phyloP scores from a whole-genome alignment of 2,113 vertebrate species.

The Paralichthys olivaceus region DNA sequence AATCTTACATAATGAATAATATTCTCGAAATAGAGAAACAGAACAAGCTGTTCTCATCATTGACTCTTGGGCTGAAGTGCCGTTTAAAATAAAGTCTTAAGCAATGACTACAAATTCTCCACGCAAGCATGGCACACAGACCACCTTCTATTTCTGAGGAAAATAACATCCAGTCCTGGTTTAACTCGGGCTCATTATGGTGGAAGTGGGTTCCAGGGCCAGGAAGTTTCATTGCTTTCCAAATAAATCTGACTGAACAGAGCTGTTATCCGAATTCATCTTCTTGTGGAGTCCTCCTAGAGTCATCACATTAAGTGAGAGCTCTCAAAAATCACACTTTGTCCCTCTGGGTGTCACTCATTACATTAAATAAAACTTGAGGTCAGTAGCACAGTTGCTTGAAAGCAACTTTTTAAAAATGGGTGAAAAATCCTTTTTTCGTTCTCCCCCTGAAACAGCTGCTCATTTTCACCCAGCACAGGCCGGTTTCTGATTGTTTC shows the following conservation, averaged over 20 bases:
- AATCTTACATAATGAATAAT: slow-evolving; percentile 3
- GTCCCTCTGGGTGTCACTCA: background rate
- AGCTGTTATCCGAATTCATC: slow-evolving; percentile 74
- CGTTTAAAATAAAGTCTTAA: slow-evolving; percentile 47
- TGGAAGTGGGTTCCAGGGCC: slow-evolving; percentile 82
- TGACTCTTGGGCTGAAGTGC: slow-evolving; percentile 8
- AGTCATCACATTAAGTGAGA: slow-evolving; percentile 46
- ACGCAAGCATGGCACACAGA: slow-evolving; percentile 62
- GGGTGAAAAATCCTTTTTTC: slow-evolving; percentile 2
- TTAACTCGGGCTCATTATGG: slow-evolving; percentile 79
- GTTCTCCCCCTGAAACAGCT: slow-evolving; percentile 7
- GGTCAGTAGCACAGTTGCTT: slow-evolving; percentile 5
- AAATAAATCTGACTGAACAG: slow-evolving; percentile 83
- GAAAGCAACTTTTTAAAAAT: slow-evolving; percentile 8
- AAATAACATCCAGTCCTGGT: slow-evolving; percentile 78
- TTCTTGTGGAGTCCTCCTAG: slow-evolving; percentile 66
- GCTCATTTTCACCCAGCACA: slow-evolving; percentile 54
- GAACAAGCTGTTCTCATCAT: slow-evolving; percentile 41
- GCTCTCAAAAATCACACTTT: slow-evolving; percentile 34
- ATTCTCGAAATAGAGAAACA: slow-evolving; percentile 8
- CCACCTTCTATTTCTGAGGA: slow-evolving; percentile 76
- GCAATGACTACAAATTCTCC: slow-evolving; percentile 44
- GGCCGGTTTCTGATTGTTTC: slow-evolving; percentile 55
- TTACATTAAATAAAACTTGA: background rate
- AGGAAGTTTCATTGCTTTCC: slow-evolving; percentile 82